A percentile compares a stretch with the other conserved stretches of the same genome.
Evolutionary conservation across 1,140 invertebrate species (phyloP).

Genomic region (Palaemon carinicauda): DNA sequence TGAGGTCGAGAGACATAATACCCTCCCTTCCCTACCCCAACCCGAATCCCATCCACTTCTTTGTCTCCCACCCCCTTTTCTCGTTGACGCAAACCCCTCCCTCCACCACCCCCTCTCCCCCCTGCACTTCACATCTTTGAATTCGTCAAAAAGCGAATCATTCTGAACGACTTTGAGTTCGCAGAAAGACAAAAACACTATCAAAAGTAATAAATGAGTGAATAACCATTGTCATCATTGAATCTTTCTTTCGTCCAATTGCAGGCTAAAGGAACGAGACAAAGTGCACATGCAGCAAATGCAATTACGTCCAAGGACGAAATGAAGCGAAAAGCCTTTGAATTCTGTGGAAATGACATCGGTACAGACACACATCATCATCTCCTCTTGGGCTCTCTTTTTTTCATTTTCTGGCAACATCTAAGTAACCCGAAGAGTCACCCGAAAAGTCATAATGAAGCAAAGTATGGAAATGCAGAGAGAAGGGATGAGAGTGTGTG

Average conservation of each 20-base stretch:
- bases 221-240: too few relatives aligned
- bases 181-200: too few relatives aligned
- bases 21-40: not conserved
- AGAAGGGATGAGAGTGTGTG: constrained; percentile 22
- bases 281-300: too few relatives aligned
- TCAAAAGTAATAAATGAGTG: too few relatives aligned
- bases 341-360: too few relatives aligned
- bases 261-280: too few relatives aligned
- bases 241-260: too few relatives aligned
- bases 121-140: too few relatives aligned
- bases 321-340: too few relatives aligned
- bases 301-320: too few relatives aligned
- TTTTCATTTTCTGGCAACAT: not conserved
- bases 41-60: not conserved
- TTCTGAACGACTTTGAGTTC: too few relatives aligned
- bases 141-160: too few relatives aligned
- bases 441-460: constrained; percentile 54
- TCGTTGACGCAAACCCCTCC: not conserved
- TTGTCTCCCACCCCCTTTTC: not conserved
- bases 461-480: constrained; percentile 58
- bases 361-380: not conserved
- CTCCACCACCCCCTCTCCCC: not conserved
- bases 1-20: constrained; percentile 44
- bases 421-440: constrained; percentile 24
- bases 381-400: not conserved